Evolutionary conservation across 1,140 invertebrate genomes (phyloP).

Genomic region (silkworm (Bombyx mori)): DNA sequence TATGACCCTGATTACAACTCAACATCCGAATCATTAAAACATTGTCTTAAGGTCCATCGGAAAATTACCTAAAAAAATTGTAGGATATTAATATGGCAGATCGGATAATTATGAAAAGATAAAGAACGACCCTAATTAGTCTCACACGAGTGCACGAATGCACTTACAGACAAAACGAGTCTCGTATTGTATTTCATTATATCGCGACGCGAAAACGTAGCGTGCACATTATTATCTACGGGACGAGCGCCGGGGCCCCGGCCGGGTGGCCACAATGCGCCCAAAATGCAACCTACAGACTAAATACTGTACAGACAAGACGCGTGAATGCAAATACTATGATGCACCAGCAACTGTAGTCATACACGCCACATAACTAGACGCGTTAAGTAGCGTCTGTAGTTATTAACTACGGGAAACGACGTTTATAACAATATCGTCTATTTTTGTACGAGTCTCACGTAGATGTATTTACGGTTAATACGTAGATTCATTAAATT

Average conservation of each 20-base stretch:
- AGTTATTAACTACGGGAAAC: too few relatives aligned
- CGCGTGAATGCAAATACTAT: constrained; percentile 16
- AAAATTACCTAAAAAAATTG: too few relatives aligned
- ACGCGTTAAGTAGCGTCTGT: too few relatives aligned
- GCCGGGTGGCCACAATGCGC: constrained; percentile 41
- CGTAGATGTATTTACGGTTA: too few relatives aligned
- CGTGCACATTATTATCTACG: constrained; percentile 60
- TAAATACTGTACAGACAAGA: too few relatives aligned
- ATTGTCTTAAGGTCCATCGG: not conserved
- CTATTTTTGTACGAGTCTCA: too few relatives aligned
- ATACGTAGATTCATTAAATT: too few relatives aligned
- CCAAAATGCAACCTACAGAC: constrained; percentile 32
- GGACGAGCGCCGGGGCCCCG: constrained; percentile 44
- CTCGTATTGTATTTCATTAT: constrained; percentile 12
- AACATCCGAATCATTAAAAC: too few relatives aligned
- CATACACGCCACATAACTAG: not conserved
- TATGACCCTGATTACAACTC: too few relatives aligned
- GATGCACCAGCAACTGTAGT: not conserved
- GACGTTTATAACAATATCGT: too few relatives aligned
- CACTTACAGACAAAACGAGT: constrained; percentile 32
- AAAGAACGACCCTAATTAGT: constrained; percentile 12
- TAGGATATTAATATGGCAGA: too few relatives aligned
- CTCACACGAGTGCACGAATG: constrained; percentile 24
- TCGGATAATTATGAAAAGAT: not conserved
- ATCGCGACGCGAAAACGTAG: constrained; percentile 41